Base-by-base conservation (phyloP, 2,113 vertebrate genomes). In the Notarius quadriscutis region DNA sequence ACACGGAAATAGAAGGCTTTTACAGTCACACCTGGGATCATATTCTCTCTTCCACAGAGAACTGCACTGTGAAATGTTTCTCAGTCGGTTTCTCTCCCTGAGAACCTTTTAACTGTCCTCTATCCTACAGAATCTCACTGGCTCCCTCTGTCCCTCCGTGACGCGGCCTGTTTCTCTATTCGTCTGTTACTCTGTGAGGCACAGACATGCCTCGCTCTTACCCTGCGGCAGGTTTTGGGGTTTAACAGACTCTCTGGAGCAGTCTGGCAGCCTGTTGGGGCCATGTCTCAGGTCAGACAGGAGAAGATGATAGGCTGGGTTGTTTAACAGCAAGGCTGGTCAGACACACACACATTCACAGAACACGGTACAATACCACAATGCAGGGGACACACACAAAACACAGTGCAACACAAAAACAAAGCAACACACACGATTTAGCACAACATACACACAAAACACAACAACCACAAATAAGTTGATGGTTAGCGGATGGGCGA, bases 241-340 rank as follows among this genome's bases (percentile, higher is more conserved):
- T 93, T 96, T 96, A 93, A 95, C 94, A 93, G 93, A 93, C 94
- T 94, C 93, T 94, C 93, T 91, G 92, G 93, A 89, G 93, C 92
- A 86, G 89, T 90, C 92, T 91, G 91, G 84, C 69, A 92, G 92
- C 92, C 94, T 94, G 83, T 90, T 91, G 92, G 91, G 94, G 89
- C 90, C 93, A 89, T 95, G 93, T 94, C 94, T 97, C 96, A 96
- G 96, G 93, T 94, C 97, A 95, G 97, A 96, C 95, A 97, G 96
- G 92, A 97, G 95, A 94, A 98, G 95, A 92, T 97, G 96, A 96
- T 97, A 97, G 94, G 96, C 97, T 86, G 97, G 97, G 95, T 97
- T 98, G 97, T 96, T 97, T 95, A 98, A 96, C 95, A 97, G 97
- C 94, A 97, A 93, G 95, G 96, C 96, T 94, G 95, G 93, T 94